These are phyloP conservation scores for Macrosoma leucophasiata DNA, from an alignment of 2,888 invertebrate species.

Conservation along the genomic window DNA sequence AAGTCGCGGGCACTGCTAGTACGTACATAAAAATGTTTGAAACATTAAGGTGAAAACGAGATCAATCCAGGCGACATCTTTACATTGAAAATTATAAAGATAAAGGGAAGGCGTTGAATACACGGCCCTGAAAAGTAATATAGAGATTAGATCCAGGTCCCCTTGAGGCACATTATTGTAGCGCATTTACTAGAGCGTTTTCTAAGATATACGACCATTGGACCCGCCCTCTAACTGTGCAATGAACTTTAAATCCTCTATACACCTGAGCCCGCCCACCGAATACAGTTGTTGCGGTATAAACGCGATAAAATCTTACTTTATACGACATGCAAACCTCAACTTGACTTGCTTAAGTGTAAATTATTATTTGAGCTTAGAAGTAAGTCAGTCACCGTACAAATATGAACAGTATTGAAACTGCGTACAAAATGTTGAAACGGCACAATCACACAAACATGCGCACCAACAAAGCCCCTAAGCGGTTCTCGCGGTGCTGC, in stretches of 20 bases:
- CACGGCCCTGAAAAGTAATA: conserved; percentile 35
- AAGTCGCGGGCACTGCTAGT: too few species aligned
- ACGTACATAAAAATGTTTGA: too few species aligned
- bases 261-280: conserved; percentile 63
- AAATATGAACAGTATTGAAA: conserved; percentile 2
- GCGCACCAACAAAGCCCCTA: too few species aligned
- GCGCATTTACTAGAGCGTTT: conserved; percentile 52
- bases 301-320: conserved; percentile 29
- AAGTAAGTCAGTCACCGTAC: conserved; percentile 1
- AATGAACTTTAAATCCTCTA: conserved; percentile 69
- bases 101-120: too few species aligned
- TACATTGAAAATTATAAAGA: too few species aligned
- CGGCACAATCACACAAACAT: too few species aligned
- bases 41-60: too few species aligned
- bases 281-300: conserved; percentile 63
- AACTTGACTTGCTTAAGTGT: conserved; percentile 15
- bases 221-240: conserved; percentile 62
- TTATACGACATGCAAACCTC: conserved; percentile 23
- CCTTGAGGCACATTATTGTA: conserved; percentile 43
- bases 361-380: conserved; percentile 1
- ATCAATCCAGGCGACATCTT: too few species aligned
- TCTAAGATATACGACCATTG: conserved; percentile 57
- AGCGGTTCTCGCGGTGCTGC: too few species aligned
- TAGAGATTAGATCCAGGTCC: conserved; percentile 39
- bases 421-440: conserved; percentile 1